Evolutionary conservation across 2,113 vertebrate species (phyloP).

Genomic region (Dascyllus trimaculatus): DNA sequence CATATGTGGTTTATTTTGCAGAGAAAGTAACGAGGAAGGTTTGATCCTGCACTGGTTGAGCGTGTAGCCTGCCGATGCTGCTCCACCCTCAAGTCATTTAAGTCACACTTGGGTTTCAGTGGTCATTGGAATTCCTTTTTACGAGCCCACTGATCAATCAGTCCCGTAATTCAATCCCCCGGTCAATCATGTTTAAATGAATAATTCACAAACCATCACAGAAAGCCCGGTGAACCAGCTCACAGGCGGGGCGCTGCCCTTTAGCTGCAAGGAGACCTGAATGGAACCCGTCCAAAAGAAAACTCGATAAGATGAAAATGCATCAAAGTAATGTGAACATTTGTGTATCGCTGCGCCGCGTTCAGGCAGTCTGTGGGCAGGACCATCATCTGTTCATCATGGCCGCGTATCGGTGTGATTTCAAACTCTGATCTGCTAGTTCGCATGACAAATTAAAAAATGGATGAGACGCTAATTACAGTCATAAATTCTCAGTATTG

Average conservation of each 20-base stretch:
- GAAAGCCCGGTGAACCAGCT: slow-evolving; percentile 67
- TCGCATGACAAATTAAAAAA: not conserved
- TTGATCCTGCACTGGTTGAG: not conserved
- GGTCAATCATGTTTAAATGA: slow-evolving; percentile 81
- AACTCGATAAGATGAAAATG: slow-evolving; percentile 24
- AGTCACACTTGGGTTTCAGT: slow-evolving; percentile 73
- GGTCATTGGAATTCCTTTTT: slow-evolving; percentile 73
- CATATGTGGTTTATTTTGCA: not conserved
- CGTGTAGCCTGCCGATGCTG: slow-evolving; percentile 2
- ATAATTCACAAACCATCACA: slow-evolving; percentile 74
- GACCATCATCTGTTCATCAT: not conserved
- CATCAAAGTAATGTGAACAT: slow-evolving; percentile 22
- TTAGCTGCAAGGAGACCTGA: slow-evolving; percentile 31
- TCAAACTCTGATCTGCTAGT: not conserved
- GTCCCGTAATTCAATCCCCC: slow-evolving; percentile 73
- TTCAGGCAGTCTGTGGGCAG: not conserved
- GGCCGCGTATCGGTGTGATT: not conserved
- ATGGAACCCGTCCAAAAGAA: slow-evolving; percentile 37
- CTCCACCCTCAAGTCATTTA: slow-evolving; percentile 63
- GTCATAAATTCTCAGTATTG: not conserved
- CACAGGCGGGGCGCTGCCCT: slow-evolving; percentile 30
- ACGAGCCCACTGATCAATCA: slow-evolving; percentile 78
- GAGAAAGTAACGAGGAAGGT: not conserved
- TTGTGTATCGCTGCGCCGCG: not conserved
- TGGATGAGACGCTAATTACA: not conserved